Base-by-base conservation (phyloP, 2,113 vertebrate species). In the Boulengeromyrus knoepffleri region DNA sequence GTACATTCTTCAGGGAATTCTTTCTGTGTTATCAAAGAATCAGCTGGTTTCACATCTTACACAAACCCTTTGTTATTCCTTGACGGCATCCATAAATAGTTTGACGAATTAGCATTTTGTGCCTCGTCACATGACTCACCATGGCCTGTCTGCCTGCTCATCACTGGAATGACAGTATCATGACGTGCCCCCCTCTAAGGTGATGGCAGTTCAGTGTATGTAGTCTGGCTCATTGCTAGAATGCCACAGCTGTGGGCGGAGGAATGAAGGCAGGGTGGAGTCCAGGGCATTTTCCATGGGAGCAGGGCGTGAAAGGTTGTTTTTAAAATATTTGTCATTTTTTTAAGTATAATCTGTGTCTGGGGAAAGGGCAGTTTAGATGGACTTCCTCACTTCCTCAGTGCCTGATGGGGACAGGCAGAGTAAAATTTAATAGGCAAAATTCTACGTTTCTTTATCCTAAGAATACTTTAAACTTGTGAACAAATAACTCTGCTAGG, bases 241-340 rank as follows among this genome's bases (percentile, higher is more conserved):
- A 53, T 87, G 36, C 85, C 85, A 56, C 13, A 8, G n/a, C 87
- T 91, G 42, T 45, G 86, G 19, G 74, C 2, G 31, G 77, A 90
- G 92, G 92, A 93, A 93, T 93, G 92, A 93, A 90, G 84, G 88
- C 50, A 10, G 91, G 90, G 88, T 91, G 90, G 84, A 49, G 58
- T 36, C 87, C 49, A 31, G 9, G 45, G 3, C 42, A 24, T 45
- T 42, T 85, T 24, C 46, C 83, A 47, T 46, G 21, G 21, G 21
- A 47, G 83, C 39, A 85, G 24, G 85, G 49, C 2, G 27, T 53
- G 50, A 39, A 39, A 27, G n/a, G n/a, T 24, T n/a, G 47, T 49
- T 27, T 49, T 86, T 47, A 2, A 70, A 70, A 70, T n/a, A 88
- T 88, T 46, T 62, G 10, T 62, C 5, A 42, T 58, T 70, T 88